These are phyloP conservation scores for Tiphia femorata DNA, from an alignment of 2,888 invertebrate species.

Conservation along the genomic window DNA sequence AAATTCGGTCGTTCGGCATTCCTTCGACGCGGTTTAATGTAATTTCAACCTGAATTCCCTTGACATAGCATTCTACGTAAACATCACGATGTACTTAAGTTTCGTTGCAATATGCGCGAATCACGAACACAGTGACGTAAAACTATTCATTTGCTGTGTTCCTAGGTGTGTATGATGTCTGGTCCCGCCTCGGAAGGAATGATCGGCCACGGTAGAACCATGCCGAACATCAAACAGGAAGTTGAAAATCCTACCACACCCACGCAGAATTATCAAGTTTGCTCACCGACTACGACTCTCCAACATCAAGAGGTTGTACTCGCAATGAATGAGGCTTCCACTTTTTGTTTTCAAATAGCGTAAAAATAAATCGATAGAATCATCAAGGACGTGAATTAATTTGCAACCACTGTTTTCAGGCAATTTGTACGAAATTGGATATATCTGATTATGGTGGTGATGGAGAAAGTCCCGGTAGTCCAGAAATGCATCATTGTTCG, in stretches of 20 bases:
- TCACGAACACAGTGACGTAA: background rate
- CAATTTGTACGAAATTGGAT: slow-evolving; percentile 61
- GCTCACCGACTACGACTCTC: slow-evolving; percentile 68
- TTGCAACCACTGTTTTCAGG: slow-evolving; percentile 33
- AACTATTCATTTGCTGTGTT: slow-evolving; percentile 31
- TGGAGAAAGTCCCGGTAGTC: slow-evolving; percentile 78
- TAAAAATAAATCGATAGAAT: background rate
- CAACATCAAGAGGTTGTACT: slow-evolving; percentile 64
- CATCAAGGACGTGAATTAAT: too few species aligned
- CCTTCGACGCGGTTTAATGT: too few species aligned
- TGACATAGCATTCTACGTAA: too few species aligned
- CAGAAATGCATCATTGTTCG: slow-evolving; percentile 91
- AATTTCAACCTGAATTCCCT: too few species aligned
- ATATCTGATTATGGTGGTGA: slow-evolving; percentile 61
- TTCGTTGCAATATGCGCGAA: too few species aligned
- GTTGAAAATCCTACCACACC: slow-evolving; percentile 69
- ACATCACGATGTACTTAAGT: too few species aligned
- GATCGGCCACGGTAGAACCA: slow-evolving; percentile 65
- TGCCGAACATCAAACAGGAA: slow-evolving; percentile 74
- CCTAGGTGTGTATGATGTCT: slow-evolving; percentile 82
- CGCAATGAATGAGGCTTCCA: too few species aligned
- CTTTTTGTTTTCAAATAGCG: background rate
- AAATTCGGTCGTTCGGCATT: background rate
- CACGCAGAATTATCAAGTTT: slow-evolving; percentile 66
- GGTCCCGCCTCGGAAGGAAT: slow-evolving; percentile 64